Evolutionary conservation across 2,888 invertebrate species (phyloP).

Genomic region (Ophion costatus): DNA sequence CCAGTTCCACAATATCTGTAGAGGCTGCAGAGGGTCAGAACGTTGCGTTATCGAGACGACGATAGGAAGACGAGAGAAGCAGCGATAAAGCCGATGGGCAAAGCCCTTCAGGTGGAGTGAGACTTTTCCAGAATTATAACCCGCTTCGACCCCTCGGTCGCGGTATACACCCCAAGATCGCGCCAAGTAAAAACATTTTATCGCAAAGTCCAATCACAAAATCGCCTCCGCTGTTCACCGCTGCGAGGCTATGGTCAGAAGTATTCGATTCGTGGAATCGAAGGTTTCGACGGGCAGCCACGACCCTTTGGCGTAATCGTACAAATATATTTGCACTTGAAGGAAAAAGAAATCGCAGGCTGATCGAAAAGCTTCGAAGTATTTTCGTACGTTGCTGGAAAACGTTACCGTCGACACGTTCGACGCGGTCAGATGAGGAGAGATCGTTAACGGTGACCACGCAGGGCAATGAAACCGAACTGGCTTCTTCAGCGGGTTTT

Average conservation of each 20-base stretch:
- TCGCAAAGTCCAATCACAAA: conserved; percentile 70
- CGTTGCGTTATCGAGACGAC: conserved; percentile 30
- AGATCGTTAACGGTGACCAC: conserved; percentile 62
- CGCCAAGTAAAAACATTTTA: conserved; percentile 79
- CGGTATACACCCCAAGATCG: conserved; percentile 50
- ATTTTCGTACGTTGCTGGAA: conserved; percentile 11
- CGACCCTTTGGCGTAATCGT: conserved; percentile 48
- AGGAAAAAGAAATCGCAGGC: conserved; percentile 9
- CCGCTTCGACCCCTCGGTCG: conserved; percentile 66
- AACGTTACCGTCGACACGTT: conserved; percentile 54
- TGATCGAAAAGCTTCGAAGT: neutral
- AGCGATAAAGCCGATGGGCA: conserved; percentile 70
- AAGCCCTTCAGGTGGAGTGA: conserved; percentile 70
- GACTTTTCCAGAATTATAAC: conserved; percentile 75
- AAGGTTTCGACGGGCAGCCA: conserved; percentile 20
- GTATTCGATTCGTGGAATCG: neutral
- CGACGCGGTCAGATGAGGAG: conserved; percentile 53
- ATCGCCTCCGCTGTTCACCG: conserved; percentile 52
- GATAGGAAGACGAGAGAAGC: neutral
- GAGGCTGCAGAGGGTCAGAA: neutral
- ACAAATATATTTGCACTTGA: conserved; percentile 48
- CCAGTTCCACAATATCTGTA: neutral
- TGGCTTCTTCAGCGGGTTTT: conserved; percentile 53
- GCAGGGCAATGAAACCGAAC: conserved; percentile 66
- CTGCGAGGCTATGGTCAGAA: neutral